Evolutionary conservation across 1,140 invertebrate genomes (phyloP).

Genomic region (Hypothenemus hampei): DNA sequence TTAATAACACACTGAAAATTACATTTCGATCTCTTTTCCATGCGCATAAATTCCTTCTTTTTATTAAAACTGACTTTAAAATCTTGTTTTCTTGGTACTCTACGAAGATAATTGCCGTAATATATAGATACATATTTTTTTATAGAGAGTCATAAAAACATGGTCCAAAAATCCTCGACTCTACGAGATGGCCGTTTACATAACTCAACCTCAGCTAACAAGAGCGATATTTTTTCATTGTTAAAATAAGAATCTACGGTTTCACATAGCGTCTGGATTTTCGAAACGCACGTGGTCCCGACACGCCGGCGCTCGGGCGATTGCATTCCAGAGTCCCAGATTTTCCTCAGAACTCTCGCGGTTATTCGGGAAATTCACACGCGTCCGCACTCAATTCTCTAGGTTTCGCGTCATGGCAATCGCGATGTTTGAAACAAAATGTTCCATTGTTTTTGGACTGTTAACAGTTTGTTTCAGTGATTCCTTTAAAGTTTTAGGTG

Average conservation of each 20-base stretch:
- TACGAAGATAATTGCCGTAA: too few species aligned
- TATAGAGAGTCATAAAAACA: slow-evolving; percentile 2
- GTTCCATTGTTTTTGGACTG: slow-evolving; percentile 9
- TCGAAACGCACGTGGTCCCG: slow-evolving; percentile 22
- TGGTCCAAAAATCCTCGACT: slow-evolving; percentile 5
- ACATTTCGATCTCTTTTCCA: too few species aligned
- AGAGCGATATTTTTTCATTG: slow-evolving; percentile 27
- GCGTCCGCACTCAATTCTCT: neutral
- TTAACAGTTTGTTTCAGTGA: neutral
- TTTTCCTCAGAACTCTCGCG: slow-evolving; percentile 22
- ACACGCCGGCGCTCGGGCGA: slow-evolving; percentile 17
- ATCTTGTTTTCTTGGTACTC: neutral
- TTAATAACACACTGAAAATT: slow-evolving; percentile 4
- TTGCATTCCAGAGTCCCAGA: slow-evolving; percentile 17
- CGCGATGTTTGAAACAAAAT: slow-evolving; percentile 10
- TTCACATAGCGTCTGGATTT: slow-evolving; percentile 22
- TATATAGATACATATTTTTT: too few species aligned
- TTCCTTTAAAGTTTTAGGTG: slow-evolving; percentile 2
- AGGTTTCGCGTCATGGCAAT: slow-evolving; percentile 4
- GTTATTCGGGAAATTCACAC: slow-evolving; percentile 4
- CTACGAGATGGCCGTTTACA: slow-evolving; percentile 11
- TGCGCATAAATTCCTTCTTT: too few species aligned
- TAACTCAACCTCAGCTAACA: slow-evolving; percentile 21
- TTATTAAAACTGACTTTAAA: too few species aligned
- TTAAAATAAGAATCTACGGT: slow-evolving; percentile 28